A percentile compares a stretch with the other conserved stretches of the same genome.
Evolutionary conservation across 2,888 invertebrate genomes (phyloP).

Genomic region (Drosophila acutilabella): DNA sequence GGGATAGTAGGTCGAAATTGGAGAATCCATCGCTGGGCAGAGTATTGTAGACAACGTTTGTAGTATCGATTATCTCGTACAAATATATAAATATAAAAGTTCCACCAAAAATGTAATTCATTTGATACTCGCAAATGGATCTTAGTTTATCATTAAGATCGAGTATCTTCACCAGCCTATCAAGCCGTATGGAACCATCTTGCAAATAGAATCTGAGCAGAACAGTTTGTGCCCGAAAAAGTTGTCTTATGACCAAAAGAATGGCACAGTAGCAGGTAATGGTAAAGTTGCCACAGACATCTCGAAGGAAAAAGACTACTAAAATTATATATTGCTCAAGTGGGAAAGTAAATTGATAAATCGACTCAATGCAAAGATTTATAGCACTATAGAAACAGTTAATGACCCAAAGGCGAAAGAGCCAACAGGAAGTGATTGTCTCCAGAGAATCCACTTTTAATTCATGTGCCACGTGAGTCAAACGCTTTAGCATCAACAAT

Average conservation of each 20-base stretch:
- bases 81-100: conserved; percentile 44
- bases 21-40: conserved; percentile 11
- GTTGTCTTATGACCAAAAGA: conserved; percentile 24
- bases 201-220: conserved; percentile 4
- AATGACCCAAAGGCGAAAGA: conserved; percentile 41
- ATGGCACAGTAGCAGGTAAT: conserved; percentile 50
- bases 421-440: conserved; percentile 1
- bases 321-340: conserved; percentile 1
- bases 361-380: conserved; percentile 1
- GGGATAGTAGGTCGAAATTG: conserved; percentile 2
- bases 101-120: conserved; percentile 42
- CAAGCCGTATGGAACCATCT: background rate
- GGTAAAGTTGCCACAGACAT: conserved; percentile 48
- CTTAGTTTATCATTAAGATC: conserved; percentile 42
- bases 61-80: conserved; percentile 34
- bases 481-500: conserved; percentile 27
- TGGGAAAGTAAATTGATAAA: background rate
- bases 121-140: conserved; percentile 39
- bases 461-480: conserved; percentile 7
- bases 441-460: conserved; percentile 7
- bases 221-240: conserved; percentile 34
- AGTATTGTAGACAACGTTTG: conserved; percentile 28
- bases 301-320: conserved; percentile 32
- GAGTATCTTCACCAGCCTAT: conserved; percentile 24
- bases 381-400: conserved; percentile 16